Percentiles rank a stretch among this genome's conserved stretches.
Evolutionary conservation across 1,140 invertebrate genomes (phyloP).

Genomic region (Steinernema feltiae): DNA sequence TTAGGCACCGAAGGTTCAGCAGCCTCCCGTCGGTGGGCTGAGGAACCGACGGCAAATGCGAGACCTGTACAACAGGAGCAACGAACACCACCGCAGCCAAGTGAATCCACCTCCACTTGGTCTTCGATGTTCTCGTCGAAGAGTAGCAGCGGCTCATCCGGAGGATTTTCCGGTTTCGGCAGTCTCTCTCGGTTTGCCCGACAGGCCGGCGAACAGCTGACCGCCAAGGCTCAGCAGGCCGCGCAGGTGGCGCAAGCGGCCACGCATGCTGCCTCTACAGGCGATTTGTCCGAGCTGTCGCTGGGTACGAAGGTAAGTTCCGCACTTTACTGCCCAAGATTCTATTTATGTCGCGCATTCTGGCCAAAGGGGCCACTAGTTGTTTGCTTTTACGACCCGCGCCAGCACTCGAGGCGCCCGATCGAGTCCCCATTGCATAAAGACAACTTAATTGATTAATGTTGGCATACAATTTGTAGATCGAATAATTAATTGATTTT

Average conservation of each 20-base stretch:
- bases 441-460: not conserved
- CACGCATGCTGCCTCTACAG: not conserved
- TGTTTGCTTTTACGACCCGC: not conserved
- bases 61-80: not conserved
- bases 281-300: not conserved
- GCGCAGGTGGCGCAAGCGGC: not conserved
- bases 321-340: not conserved
- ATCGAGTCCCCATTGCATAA: not conserved
- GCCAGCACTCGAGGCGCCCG: not conserved
- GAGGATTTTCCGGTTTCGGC: not conserved
- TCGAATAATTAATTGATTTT: not conserved
- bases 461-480: not conserved
- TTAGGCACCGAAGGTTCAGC: not conserved
- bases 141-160: not conserved
- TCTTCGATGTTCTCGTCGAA: constrained; percentile 11
- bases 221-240: not conserved
- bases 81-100: not conserved
- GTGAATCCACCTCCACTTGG: not conserved
- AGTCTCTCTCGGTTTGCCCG: not conserved
- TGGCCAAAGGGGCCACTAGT: not conserved
- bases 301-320: not conserved
- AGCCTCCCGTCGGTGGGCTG: not conserved
- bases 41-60: not conserved
- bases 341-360: not conserved
- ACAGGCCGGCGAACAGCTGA: constrained; percentile 1